Conservation (phyloP, 2,888 invertebrate genomes). For the Plagodis dolabraria region DNA sequence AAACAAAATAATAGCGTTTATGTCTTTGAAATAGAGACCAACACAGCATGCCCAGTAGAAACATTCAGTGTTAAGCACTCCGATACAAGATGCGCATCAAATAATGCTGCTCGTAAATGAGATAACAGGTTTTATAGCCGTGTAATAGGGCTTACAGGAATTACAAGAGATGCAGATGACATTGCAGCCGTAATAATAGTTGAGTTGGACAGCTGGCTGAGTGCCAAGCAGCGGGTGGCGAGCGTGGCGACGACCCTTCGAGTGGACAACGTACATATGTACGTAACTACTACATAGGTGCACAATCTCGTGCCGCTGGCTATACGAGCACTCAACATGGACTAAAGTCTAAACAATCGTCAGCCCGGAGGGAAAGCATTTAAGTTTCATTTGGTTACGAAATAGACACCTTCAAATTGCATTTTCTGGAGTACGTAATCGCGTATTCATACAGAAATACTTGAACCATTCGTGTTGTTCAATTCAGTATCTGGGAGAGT, state of each 20-base stretch:
- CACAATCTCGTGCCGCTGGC: no score
- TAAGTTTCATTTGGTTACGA: no score
- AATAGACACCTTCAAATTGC: no score
- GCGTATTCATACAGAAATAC: no score
- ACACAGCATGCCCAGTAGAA: neutral
- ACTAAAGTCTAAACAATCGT: no score
- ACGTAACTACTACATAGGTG: no score
- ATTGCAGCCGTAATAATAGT: slow-evolving; percentile 51
- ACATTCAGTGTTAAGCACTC: slow-evolving; percentile 23
- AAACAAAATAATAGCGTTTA: neutral
- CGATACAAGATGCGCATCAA: slow-evolving; percentile 7
- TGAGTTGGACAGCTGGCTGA: slow-evolving; percentile 43
- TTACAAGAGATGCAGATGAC: slow-evolving; percentile 33
- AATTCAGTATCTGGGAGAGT: no score
- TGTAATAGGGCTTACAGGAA: slow-evolving; percentile 38
- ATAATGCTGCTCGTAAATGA: slow-evolving; percentile 26
- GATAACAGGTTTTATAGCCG: slow-evolving; percentile 37
- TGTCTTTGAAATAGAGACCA: neutral
- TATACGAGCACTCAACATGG: no score
- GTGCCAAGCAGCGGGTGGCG: slow-evolving; percentile 58
- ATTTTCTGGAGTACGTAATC: no score
- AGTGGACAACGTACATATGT: slow-evolving; percentile 25
- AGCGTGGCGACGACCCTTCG: slow-evolving; percentile 59
- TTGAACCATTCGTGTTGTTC: no score
- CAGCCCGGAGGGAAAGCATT: no score